Percentiles rank a stretch among this genome's conserved stretches.
These are phyloP conservation scores for Marronus borbonicus DNA, from an alignment of 2,888 invertebrate species.

Conservation along the genomic window DNA sequence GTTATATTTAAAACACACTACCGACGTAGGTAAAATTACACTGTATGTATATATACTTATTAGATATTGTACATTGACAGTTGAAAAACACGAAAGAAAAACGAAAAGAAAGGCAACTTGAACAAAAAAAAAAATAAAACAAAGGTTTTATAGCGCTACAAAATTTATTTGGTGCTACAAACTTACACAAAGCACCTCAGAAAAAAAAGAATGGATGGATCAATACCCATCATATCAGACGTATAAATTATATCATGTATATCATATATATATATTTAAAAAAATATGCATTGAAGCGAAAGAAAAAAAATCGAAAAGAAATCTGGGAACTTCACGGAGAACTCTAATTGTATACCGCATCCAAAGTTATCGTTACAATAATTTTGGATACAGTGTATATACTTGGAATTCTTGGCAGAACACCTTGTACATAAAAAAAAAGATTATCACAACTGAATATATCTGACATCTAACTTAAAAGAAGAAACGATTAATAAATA, in stretches of 20 bases:
- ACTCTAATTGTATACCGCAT: too few species aligned
- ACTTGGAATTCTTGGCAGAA: not conserved
- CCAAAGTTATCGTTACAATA: not conserved
- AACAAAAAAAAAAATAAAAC: conserved; percentile 35
- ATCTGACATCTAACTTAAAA: not conserved
- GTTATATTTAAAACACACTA: too few species aligned
- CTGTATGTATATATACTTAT: conserved; percentile 8
- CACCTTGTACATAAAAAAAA: not conserved
- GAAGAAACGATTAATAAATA: conserved; percentile 18
- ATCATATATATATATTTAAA: conserved; percentile 20
- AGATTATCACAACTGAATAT: conserved; percentile 36
- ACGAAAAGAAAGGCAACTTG: too few species aligned
- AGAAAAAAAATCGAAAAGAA: not conserved
- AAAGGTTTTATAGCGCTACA: conserved; percentile 54
- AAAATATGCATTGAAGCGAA: conserved; percentile 47
- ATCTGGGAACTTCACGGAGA: not conserved
- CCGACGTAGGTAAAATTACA: too few species aligned
- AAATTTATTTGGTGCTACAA: conserved; percentile 58
- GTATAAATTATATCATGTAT: conserved; percentile 44
- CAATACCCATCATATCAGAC: conserved; percentile 28
- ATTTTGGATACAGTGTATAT: not conserved
- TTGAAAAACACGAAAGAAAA: not conserved
- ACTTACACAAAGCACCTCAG: conserved; percentile 57
- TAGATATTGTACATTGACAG: conserved; percentile 1
- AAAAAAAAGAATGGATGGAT: conserved; percentile 31